phyloP scores from a whole-genome alignment of 2,797 vertebrate species.

The Coranthus polyacanthus region DNA sequence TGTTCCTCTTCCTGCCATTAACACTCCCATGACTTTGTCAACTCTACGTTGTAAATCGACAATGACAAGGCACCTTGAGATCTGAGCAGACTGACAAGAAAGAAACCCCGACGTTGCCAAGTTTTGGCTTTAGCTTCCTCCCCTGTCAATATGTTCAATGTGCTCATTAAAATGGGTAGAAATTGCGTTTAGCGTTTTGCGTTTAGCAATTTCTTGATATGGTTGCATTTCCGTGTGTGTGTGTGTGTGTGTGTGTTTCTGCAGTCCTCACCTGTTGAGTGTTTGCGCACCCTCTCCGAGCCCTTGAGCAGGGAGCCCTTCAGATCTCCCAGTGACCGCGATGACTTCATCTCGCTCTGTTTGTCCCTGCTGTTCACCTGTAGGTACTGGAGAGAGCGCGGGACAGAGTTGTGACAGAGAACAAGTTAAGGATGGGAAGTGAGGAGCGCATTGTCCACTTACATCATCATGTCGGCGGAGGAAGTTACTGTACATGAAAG shows the following conservation, averaged over 20 bases:
- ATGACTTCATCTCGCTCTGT: conserved; percentile 93
- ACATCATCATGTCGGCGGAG: conserved; percentile 22
- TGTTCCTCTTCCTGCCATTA: conserved; percentile 42
- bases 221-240: neutral
- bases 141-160: neutral
- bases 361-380: conserved; percentile 92
- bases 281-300: conserved; percentile 90
- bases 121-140: too few species aligned
- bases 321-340: conserved; percentile 93
- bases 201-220: too few species aligned
- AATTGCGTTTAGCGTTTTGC: too few species aligned
- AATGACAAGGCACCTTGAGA: conserved; percentile 40
- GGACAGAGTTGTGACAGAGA: conserved; percentile 42
- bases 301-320: conserved; percentile 92
- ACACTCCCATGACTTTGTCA: conserved; percentile 42
- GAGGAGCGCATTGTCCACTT: conserved; percentile 26
- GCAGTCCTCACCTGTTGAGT: conserved; percentile 88
- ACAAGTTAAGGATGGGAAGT: conserved; percentile 30
- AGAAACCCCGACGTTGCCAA: conserved; percentile 18
- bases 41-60: conserved; percentile 39
- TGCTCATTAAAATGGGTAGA: neutral
- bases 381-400: conserved; percentile 79
- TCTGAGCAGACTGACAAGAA: conserved; percentile 19
- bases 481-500: neutral
- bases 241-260: neutral